Evolutionary conservation across 1,140 invertebrate species (phyloP), one percentile per base, ranked within the genome.

Genomic region (Teleopsis dalmanni): DNA sequence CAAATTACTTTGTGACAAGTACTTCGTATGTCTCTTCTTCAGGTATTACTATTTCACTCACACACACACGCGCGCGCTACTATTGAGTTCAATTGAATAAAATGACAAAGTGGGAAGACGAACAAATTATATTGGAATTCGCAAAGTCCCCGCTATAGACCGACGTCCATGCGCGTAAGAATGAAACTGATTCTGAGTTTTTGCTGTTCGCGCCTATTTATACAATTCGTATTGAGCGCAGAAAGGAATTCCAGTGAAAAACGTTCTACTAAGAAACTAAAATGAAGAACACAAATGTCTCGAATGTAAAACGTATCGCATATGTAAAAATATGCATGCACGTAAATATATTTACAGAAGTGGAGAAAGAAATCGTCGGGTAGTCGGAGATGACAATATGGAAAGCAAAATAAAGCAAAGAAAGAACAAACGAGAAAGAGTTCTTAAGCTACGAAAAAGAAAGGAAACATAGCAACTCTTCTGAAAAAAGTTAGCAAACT

Each of bases 131-230:
- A n/a, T n/a, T n/a, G n/a, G n/a, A n/a, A n/a, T n/a, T n/a, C n/a
- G n/a, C n/a, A n/a, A n/a, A n/a, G n/a, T n/a, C n/a, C n/a, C n/a
- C n/a, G n/a, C n/a, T n/a, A n/a, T 35, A 19, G 31, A 58, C 57
- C 53, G 54, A 54, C 26, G 46, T 51, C 47, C 57, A 52, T 56
- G 52, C 58, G 52, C 55, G 58, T 52, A 48, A 47, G 40, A 42
- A 62, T 50, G 36, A 55, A 55, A 65, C 62, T 65, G 62, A 57
- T 62, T 53, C 18, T 51, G 44, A 46, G 47, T 34, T 35, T 45
- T 47, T 27, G 53, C 54, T 54, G 58, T 53, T 59, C 58, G 40
- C 57, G 45, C 35, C 56, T 65, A 62, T 65, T 61, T 65, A 65
- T 65, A 51, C 43, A 65, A 35, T 50, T 51, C 31, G 48, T 35